Evolutionary conservation across 64 coral and sea anemone species (phyloP).

Genomic region (Platygyra sinensis): DNA sequence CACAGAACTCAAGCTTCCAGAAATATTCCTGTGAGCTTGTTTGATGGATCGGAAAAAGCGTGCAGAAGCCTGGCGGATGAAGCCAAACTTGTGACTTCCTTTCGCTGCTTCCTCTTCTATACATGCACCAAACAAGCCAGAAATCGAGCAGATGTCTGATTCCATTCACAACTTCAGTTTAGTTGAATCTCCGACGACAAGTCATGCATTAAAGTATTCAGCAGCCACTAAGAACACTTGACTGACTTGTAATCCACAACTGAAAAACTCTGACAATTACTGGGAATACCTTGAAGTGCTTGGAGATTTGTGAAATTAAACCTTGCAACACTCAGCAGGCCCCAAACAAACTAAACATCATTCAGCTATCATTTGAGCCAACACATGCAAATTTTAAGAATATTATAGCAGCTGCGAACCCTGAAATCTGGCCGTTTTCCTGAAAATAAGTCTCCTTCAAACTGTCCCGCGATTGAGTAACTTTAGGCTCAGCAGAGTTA

Average conservation of each 20-base stretch:
- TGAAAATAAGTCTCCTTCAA: neutral
- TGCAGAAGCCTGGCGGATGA: conserved; percentile 75
- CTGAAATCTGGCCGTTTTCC: neutral
- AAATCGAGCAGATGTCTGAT: conserved; percentile 22
- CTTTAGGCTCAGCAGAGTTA: neutral
- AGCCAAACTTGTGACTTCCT: conserved; percentile 51
- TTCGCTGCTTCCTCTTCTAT: conserved; percentile 51
- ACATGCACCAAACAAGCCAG: conserved; percentile 43
- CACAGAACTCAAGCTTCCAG: conserved; percentile 75
- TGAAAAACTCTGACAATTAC: neutral
- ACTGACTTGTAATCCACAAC: no score
- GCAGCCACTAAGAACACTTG: no score
- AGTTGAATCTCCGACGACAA: neutral
- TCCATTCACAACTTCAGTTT: neutral
- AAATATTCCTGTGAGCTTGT: conserved; percentile 61
- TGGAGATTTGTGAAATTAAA: neutral
- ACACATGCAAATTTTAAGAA: neutral
- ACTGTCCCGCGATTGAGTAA: neutral
- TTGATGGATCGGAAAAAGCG: conserved; percentile 72
- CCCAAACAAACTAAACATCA: neutral
- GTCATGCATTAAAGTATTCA: no score
- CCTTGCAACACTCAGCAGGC: neutral
- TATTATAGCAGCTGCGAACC: neutral
- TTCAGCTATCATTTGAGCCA: neutral
- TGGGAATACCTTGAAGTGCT: neutral